Percentiles rank a stretch among this genome's conserved stretches.
These are phyloP conservation scores for Aproaerema taeniolella DNA, from an alignment of 2,888 invertebrate species.

Conservation along the genomic window DNA sequence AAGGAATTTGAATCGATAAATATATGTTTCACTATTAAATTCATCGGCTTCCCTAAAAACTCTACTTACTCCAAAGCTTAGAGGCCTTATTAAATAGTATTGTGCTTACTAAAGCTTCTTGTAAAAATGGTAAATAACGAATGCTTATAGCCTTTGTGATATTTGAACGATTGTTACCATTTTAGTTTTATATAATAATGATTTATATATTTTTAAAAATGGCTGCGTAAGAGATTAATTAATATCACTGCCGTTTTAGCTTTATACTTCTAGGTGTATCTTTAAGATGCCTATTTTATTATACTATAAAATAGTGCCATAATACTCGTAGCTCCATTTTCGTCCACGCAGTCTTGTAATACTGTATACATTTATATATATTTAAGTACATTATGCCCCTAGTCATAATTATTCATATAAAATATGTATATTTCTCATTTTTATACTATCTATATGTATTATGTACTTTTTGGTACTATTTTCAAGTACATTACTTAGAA, in stretches of 20 bases:
- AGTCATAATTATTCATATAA: slow-evolving; percentile 13
- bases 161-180: slow-evolving; percentile 5
- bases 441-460: neutral
- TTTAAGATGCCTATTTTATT: slow-evolving; percentile 56
- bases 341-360: slow-evolving; percentile 10
- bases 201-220: slow-evolving; percentile 10
- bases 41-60: no score
- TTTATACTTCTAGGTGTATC: slow-evolving; percentile 45
- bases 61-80: no score
- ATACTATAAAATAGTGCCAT: slow-evolving; percentile 67
- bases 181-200: neutral
- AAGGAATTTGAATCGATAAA: no score
- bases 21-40: no score
- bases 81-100: slow-evolving; percentile 27
- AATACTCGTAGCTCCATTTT: no score
- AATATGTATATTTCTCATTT: slow-evolving; percentile 5
- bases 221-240: slow-evolving; percentile 5
- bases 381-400: slow-evolving; percentile 12
- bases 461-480: slow-evolving; percentile 6
- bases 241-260: slow-evolving; percentile 53
- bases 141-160: slow-evolving; percentile 5
- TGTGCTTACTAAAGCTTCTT: neutral
- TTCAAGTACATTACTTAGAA: slow-evolving; percentile 45
- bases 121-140: neutral
- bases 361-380: slow-evolving; percentile 8